Evolutionary conservation across 2,797 vertebrate genomes (phyloP).

Genomic region (Chiropotes sagulatus): DNA sequence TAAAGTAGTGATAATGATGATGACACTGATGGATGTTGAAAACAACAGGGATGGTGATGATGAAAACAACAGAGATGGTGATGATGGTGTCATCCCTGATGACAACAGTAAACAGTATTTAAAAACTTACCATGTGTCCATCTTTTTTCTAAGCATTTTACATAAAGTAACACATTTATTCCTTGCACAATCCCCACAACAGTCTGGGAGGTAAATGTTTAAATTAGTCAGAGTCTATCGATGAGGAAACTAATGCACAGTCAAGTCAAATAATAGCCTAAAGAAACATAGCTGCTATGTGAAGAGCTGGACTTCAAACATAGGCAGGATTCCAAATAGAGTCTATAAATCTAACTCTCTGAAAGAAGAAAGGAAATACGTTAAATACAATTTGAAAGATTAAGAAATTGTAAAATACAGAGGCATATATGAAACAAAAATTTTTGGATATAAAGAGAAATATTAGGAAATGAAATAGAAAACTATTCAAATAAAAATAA

Average conservation of each 20-base stretch:
- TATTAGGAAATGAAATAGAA: neutral
- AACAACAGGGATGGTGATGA: neutral
- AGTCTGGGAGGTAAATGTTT: neutral
- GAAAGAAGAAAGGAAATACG: neutral
- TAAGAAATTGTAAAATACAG: neutral
- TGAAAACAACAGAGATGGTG: neutral
- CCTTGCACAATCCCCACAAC: neutral
- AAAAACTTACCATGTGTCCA: neutral
- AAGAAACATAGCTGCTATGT: neutral
- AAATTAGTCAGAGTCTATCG: neutral
- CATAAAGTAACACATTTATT: neutral
- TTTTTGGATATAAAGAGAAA: neutral
- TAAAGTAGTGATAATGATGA: neutral
- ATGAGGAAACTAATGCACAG: neutral
- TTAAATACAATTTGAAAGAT: neutral
- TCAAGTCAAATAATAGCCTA: neutral
- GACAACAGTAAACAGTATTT: neutral
- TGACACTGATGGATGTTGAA: neutral
- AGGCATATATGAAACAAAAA: neutral
- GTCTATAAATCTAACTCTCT: neutral
- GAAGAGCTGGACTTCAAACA: neutral
- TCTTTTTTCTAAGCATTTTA: neutral
- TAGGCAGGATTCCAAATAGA: neutral
- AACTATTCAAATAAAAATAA: constrained; percentile 12
- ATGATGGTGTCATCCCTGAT: neutral